Evolutionary conservation across 2,113 vertebrate species (phyloP).

Genomic region (Cynocephalus volans): DNA sequence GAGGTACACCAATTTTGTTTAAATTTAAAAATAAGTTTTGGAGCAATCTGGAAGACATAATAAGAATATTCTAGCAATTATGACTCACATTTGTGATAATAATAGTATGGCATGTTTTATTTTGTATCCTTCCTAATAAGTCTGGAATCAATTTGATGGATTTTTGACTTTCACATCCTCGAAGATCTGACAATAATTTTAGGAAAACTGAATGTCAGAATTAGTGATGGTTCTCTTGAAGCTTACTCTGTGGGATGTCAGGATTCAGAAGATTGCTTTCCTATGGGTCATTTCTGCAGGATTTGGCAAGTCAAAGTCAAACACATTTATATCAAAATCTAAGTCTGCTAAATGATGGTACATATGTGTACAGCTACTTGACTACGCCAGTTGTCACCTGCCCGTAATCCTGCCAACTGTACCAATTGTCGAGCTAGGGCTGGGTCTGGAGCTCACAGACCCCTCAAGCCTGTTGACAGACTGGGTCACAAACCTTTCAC

Average conservation of each 20-base stretch:
- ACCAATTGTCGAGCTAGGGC: no score
- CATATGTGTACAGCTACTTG: background rate
- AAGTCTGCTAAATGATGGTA: background rate
- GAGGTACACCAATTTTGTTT: background rate
- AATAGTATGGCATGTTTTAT: background rate
- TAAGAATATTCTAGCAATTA: constrained; percentile 24
- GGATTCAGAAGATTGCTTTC: background rate
- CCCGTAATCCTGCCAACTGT: no score
- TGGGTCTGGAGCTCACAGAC: no score
- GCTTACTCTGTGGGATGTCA: background rate
- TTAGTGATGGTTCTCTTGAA: background rate
- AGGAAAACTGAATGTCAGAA: constrained; percentile 16
- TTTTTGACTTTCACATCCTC: background rate
- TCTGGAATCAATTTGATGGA: background rate
- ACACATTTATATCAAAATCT: constrained; percentile 1
- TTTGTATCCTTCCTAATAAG: background rate
- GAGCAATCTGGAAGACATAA: background rate
- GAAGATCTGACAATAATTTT: constrained; percentile 48
- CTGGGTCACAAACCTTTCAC: no score
- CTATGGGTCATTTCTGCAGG: background rate
- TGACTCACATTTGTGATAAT: constrained; percentile 45
- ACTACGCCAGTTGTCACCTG: no score
- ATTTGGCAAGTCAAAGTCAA: constrained; percentile 49
- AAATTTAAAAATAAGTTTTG: constrained; percentile 47
- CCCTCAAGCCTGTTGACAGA: no score